phyloP scores from a whole-genome alignment of 2,888 invertebrate species.

The Apamea anceps region DNA sequence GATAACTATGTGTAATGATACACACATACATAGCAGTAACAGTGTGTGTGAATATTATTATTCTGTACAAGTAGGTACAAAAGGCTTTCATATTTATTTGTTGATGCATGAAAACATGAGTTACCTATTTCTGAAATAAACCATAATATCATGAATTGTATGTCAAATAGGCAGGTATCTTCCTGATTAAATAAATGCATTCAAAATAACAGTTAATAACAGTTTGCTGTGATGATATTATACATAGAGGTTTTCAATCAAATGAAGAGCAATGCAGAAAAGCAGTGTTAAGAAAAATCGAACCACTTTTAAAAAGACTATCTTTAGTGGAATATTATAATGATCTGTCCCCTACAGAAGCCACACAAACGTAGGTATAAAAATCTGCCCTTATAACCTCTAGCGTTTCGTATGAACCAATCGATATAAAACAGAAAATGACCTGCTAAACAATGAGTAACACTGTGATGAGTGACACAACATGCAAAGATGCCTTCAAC shows the following conservation, averaged over 20 bases:
- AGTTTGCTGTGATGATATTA: conserved; percentile 6
- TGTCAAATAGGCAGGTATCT: conserved; percentile 1
- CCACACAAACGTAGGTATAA: conserved; percentile 1
- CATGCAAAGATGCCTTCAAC: conserved; percentile 29
- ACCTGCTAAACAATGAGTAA: conserved; percentile 44
- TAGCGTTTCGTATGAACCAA: neutral
- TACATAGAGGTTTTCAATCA: neutral
- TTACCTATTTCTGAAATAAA: conserved; percentile 19
- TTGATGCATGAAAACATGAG: neutral
- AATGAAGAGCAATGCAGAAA: neutral
- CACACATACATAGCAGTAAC: conserved; percentile 4
- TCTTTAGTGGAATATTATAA: neutral
- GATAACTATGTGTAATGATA: conserved; percentile 35
- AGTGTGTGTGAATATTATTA: neutral
- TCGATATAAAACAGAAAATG: conserved; percentile 25
- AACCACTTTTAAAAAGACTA: neutral
- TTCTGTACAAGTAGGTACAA: neutral
- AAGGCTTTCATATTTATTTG: neutral
- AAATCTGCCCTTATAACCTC: neutral
- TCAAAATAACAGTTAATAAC: conserved; percentile 11
- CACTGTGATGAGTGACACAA: conserved; percentile 54
- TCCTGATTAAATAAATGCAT: conserved; percentile 4
- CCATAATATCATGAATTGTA: neutral
- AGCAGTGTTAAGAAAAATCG: neutral
- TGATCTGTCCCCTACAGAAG: neutral